Base-by-base conservation (phyloP, 2,113 vertebrate species). In the Callospermophilus lateralis region DNA sequence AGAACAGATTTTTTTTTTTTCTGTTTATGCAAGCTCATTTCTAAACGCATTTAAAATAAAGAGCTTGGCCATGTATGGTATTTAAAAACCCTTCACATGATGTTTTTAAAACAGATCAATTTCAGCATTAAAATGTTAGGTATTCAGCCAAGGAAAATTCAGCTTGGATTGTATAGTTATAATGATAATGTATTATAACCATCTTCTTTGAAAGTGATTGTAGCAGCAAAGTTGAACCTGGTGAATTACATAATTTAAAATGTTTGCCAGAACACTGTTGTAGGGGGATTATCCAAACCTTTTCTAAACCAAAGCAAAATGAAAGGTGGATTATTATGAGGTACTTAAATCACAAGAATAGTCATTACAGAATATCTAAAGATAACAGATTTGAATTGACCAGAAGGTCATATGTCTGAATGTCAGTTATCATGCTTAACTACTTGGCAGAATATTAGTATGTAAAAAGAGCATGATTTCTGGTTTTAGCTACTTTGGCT, bases 81-180 rank as follows among this genome's bases (percentile, higher is more conserved):
- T 98, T 98, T 98, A 96, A 98, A 98, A 98, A 97, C 90, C 97
- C 98, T 98, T 98, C 97, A 98, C 95, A 94, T 98, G 95, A 97
- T 98, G 98, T 98, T 98, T 98, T 98, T 98, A 97, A 98, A 98
- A 98, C 98, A 98, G 97, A 98, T 98, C 98, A 98, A 97, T 98
- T 99, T 98, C 97, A 98, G 92, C 97, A 98, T 98, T 98, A 98
- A 98, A 98, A 94, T 98, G 96, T 98, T 98, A 98, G 97, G 97
- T 98, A 98, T 98, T 97, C 97, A 98, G 96, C 98, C 98, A 98
- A 98, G 94, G 93, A 98, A 98, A 98, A 98, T 97, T 98, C 96
- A 97, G 0, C 95, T 98, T 97, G 93, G 87, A 91, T 98, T 98
- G 86, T 98, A 97, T 96, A 98, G 94, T 95, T 98, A 32, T 98